Percentiles rank a stretch among this genome's conserved stretches.
Conservation (phyloP, 2,797 vertebrate genomes). For the Pteronotus mesoamericanus region DNA sequence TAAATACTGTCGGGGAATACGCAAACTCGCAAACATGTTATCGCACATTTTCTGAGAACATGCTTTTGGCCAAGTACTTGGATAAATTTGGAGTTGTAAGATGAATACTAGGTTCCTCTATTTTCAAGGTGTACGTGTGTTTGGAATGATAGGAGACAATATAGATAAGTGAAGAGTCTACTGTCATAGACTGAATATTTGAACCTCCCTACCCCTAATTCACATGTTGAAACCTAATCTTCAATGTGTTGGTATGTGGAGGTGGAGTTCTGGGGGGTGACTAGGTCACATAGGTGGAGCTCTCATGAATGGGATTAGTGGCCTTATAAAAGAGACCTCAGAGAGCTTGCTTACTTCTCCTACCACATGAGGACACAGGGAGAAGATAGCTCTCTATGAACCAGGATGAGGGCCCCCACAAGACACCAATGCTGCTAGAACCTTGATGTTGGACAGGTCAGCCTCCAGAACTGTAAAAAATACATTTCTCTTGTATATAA, state of each 20-base stretch:
- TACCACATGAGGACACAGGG: background rate
- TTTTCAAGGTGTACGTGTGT: background rate
- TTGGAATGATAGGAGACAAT: background rate
- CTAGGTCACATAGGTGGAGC: background rate
- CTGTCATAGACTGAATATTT: background rate
- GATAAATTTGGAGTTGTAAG: background rate
- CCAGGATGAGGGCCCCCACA: background rate
- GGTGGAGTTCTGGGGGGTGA: background rate
- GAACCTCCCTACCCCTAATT: background rate
- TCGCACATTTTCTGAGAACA: background rate
- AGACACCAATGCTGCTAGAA: background rate
- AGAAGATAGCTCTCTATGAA: background rate
- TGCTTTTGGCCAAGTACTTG: background rate
- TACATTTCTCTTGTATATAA: background rate
- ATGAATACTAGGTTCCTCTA: background rate
- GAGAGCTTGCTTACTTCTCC: background rate
- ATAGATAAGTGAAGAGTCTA: background rate
- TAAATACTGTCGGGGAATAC: too few relatives aligned
- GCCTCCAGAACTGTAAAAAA: background rate
- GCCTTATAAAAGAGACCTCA: background rate
- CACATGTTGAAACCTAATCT: background rate
- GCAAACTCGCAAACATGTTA: background rate
- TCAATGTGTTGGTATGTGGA: background rate
- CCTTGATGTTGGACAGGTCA: background rate
- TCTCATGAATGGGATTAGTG: background rate